Conservation (phyloP, 2,888 invertebrate genomes). For the Acrocyrtus sp. region DNA sequence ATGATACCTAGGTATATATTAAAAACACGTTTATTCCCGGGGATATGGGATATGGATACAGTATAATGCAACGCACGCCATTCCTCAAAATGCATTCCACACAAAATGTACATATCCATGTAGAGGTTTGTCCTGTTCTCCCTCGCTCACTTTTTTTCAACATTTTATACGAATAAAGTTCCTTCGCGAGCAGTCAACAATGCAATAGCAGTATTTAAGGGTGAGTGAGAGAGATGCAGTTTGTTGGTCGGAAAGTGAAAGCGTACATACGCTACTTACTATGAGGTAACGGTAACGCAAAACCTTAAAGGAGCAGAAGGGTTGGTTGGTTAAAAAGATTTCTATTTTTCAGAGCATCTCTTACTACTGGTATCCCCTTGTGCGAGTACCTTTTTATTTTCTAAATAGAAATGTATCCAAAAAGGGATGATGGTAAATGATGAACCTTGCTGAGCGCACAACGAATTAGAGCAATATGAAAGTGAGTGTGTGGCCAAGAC, state of each 20-base stretch:
- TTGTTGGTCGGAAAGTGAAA: constrained; percentile 42
- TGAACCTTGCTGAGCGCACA: too few species aligned
- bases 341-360: too few species aligned
- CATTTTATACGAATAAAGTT: constrained; percentile 8
- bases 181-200: not conserved
- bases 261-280: constrained; percentile 40
- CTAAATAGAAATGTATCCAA: too few species aligned
- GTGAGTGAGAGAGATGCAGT: constrained; percentile 17
- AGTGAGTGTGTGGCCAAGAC: constrained; percentile 32
- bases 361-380: too few species aligned
- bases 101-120: not conserved
- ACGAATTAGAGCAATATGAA: constrained; percentile 17
- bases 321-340: too few species aligned
- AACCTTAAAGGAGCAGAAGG: constrained; percentile 14
- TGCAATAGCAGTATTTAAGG: too few species aligned
- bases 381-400: too few species aligned
- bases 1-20: too few species aligned
- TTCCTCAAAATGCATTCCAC: too few species aligned
- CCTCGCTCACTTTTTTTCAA: constrained; percentile 36
- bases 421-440: constrained; percentile 34
- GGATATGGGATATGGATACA: too few species aligned
- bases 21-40: too few species aligned
- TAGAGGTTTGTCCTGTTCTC: constrained; percentile 13
- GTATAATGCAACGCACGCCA: too few species aligned
- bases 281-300: constrained; percentile 42